Percentiles rank a stretch among this genome's conserved stretches.
phyloP scores from a whole-genome alignment of 2,888 invertebrate genomes.

The Digitonthophagus gazella region DNA sequence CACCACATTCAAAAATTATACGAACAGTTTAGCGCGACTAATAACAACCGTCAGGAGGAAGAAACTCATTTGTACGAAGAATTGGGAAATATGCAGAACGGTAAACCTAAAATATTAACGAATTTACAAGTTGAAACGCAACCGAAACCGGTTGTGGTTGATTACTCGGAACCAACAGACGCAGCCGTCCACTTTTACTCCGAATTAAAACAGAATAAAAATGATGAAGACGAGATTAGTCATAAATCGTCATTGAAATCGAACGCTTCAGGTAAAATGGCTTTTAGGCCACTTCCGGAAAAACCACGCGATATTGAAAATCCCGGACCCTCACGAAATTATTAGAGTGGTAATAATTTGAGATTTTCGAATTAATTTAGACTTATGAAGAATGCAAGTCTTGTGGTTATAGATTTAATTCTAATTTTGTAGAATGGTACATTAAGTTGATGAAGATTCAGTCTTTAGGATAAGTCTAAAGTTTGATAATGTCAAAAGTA shows the following conservation, averaged over 20 bases:
- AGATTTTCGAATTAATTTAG: no score
- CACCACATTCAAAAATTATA: constrained; percentile 77
- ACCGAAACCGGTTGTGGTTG: constrained; percentile 51
- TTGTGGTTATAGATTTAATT: no score
- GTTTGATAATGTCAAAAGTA: no score
- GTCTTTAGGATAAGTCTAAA: no score
- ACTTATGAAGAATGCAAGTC: no score
- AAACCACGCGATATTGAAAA: constrained; percentile 53
- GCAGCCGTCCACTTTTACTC: constrained; percentile 57
- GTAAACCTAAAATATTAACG: constrained; percentile 60
- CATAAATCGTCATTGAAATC: constrained; percentile 32
- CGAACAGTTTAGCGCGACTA: constrained; percentile 66
- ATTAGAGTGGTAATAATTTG: constrained; percentile 13
- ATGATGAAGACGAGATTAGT: constrained; percentile 30
- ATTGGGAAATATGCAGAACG: constrained; percentile 57
- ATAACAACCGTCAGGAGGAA: constrained; percentile 52
- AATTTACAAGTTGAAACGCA: constrained; percentile 39
- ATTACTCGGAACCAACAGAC: constrained; percentile 59
- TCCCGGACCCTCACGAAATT: constrained; percentile 35
- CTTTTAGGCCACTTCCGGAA: constrained; percentile 67
- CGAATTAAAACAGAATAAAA: constrained; percentile 53
- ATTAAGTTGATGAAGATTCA: no score
- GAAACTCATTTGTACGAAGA: constrained; percentile 52
- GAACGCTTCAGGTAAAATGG: constrained; percentile 57
- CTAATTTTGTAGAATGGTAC: no score